Base-by-base conservation (phyloP, 1,140 invertebrate species). In the Armadillidium nasatum region DNA sequence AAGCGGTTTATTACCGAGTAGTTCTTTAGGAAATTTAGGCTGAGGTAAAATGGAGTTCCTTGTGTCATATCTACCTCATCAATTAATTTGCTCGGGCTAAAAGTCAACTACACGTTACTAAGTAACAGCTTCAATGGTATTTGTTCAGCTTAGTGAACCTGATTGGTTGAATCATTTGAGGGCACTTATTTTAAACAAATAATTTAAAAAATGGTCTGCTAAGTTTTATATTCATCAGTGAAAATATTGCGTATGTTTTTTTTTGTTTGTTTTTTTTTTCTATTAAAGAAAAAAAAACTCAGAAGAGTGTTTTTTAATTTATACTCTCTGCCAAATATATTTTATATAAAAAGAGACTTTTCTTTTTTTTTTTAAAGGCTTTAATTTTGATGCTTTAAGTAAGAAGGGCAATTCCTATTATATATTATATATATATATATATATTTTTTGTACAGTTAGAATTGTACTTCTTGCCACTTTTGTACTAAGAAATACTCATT, bases 11-110 rank as follows among this genome's bases (percentile, higher is more conserved):
- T 15, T 60, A 60, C 50, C 50, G 1, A 19, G 50, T 7, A 60
- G 19, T 19, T 60, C 50, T 60, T 60, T 60, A 60, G 50, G 50
- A 60, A 60, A 60, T 60, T 60, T 7, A 60, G 50, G 50, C 50
- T 60, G 19, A 60, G 19, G 7, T 60, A 7, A 60, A 60, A 60
- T 60, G 50, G 50, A 60, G 50, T 60, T 60, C 50, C 50, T 60
- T 4, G 46, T 50, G 50, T 60, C 19, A 60, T 15, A 60, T 60
- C 50, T 60, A 60, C 50, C 50, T 60, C 50, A 60, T 2, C 50
- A 13, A 33, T 60, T 60, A 4, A 60, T 60, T 60, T 60, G 50
- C 19, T 60, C 11, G 50, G 50, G 11, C 7, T 19, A 7, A 60
- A 60, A 15, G 50, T 33, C 33, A 60, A 19, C 50, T 60, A 15